A percentile compares a stretch with the other conserved stretches of the same genome.
These are phyloP conservation scores for Therioaphis trifolii DNA, from an alignment of 2,888 invertebrate genomes.

Conservation along the genomic window DNA sequence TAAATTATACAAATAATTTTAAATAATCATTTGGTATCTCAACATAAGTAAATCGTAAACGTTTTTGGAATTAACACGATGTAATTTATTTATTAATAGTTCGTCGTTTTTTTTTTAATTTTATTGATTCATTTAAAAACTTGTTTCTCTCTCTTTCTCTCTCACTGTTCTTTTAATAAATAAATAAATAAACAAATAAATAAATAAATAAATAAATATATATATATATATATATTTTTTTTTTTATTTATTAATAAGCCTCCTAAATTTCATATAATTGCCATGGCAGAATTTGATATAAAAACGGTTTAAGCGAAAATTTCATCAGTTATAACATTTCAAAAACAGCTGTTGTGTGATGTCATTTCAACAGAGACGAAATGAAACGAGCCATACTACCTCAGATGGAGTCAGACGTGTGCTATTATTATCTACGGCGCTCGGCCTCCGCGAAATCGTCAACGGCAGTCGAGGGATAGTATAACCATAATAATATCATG, in stretches of 20 bases:
- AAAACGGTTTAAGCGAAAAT: not conserved
- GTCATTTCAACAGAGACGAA: constrained; percentile 35
- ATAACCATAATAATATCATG: constrained; percentile 50
- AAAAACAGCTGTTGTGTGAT: constrained; percentile 42
- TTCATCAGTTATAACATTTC: constrained; percentile 3
- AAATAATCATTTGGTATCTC: too few species aligned
- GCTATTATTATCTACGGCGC: constrained; percentile 59
- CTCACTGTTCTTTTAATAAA: too few species aligned
- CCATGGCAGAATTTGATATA: not conserved
- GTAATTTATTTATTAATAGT: not conserved
- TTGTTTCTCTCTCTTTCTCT: not conserved
- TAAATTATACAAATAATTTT: too few species aligned
- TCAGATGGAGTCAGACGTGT: constrained; percentile 62
- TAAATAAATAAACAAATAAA: too few species aligned
- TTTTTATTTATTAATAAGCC: not conserved
- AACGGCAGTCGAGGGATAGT: constrained; percentile 47
- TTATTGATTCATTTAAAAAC: not conserved
- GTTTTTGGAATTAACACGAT: not conserved
- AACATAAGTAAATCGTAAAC: too few species aligned
- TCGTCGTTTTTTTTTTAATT: not conserved
- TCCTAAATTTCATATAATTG: not conserved
- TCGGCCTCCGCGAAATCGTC: constrained; percentile 60
- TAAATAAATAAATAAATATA: not conserved
- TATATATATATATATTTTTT: not conserved
- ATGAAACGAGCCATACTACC: constrained; percentile 54